These are phyloP conservation scores for Pogonomyrmex barbatus DNA, from an alignment of 1,140 invertebrate genomes.

Conservation along the genomic window DNA sequence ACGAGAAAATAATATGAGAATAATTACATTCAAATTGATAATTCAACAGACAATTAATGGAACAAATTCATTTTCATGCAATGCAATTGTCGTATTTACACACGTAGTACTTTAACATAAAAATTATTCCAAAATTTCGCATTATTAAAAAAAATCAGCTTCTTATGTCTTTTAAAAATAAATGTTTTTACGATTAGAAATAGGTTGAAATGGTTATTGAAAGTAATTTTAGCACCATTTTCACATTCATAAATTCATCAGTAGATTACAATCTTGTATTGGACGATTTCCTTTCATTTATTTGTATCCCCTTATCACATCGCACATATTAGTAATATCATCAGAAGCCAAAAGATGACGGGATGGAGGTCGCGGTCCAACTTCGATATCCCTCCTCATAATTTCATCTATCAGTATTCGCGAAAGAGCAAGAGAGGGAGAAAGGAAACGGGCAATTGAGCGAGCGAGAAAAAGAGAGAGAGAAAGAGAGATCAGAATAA, in stretches of 20 bases:
- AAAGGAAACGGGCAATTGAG: background rate
- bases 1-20: constrained; percentile 26
- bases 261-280: constrained; percentile 29
- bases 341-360: constrained; percentile 48
- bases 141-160: background rate
- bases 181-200: background rate
- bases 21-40: constrained; percentile 31
- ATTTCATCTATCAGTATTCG: constrained; percentile 85
- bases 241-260: constrained; percentile 11
- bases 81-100: background rate
- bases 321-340: constrained; percentile 56
- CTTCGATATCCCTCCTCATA: constrained; percentile 78
- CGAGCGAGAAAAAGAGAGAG: background rate
- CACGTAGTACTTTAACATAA: background rate
- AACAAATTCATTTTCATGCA: constrained; percentile 7
- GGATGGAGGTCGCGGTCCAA: constrained; percentile 59
- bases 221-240: constrained; percentile 7
- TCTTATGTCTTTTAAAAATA: background rate
- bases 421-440: constrained; percentile 67
- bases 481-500: constrained; percentile 44
- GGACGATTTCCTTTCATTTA: constrained; percentile 67
- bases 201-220: background rate
- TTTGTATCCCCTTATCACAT: constrained; percentile 62
- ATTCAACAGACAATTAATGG: constrained; percentile 8
- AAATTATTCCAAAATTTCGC: constrained; percentile 3